Base-by-base conservation (phyloP, 2,797 vertebrate species). In the Sebastes kiyomatsui region DNA sequence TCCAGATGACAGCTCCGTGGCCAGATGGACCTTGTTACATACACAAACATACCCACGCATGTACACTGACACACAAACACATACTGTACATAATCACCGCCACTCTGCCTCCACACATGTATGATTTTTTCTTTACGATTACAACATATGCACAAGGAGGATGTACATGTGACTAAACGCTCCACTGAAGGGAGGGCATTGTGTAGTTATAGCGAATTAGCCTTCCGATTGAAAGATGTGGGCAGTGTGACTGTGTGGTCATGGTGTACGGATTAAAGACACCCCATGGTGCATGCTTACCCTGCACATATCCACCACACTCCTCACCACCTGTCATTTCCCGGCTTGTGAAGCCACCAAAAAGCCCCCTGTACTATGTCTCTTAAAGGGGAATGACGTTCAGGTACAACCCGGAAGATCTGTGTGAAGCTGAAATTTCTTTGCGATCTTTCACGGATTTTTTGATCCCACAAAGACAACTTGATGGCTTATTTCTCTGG, bases 1-100 rank as follows among this genome's bases (percentile, higher is more conserved):
- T 95, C 94, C 95, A 96, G 95, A 95, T 96, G 96, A 96, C 94
- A 91, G 88, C 90, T 87, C 92, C 72, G 89, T 80, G 84, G 91
- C 94, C 95, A 96, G 94, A 96, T 96, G 95, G 95, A 95, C 92
- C 89, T 82, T 78, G 88, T 93, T 92, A 92, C 87, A 91, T 81
- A 84, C 85, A 80, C 86, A 87, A 59, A 87, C 81, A 87, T 78
- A 79, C 76, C 72, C 72, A 72, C n/a, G n/a, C 79, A 70, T 70
- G 79, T 59, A 33, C 81, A 75, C 74, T 85, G 67, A 67, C 64
- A 79, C 85, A 84, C 90, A 87, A 69, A 91, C 81, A 81, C 76
- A 84, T 81, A 88, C 73, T 76, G 79, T 85, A 65, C 68, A 84
- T 82, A 78, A 84, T 86, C 69, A 80, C 75, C 61, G 75, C 71